Evolutionary conservation across 1,140 invertebrate genomes (phyloP).

Genomic region (Drosophila kepulauana): DNA sequence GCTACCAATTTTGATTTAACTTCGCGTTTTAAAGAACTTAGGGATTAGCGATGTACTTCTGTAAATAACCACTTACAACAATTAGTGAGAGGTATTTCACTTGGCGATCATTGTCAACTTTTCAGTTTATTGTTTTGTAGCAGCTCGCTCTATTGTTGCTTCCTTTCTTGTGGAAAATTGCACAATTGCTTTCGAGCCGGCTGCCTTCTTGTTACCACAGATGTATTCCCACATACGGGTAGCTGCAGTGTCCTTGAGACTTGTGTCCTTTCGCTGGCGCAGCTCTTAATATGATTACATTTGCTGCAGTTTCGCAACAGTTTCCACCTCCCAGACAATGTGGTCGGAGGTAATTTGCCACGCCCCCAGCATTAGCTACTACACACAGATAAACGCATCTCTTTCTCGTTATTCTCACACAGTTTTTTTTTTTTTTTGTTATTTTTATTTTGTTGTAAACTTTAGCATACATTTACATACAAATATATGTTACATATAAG

Average conservation of each 20-base stretch:
- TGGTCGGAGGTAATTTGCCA: constrained; percentile 4
- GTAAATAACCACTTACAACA: not conserved
- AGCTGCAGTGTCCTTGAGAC: constrained; percentile 41
- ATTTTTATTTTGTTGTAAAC: constrained; percentile 68
- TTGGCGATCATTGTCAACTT: not conserved
- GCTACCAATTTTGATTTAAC: too few relatives aligned
- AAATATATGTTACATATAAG: constrained; percentile 65
- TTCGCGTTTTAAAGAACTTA: too few relatives aligned
- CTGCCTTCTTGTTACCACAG: constrained; percentile 34
- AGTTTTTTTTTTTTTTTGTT: constrained; percentile 25
- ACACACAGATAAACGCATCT: not conserved
- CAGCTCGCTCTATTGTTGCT: constrained; percentile 32
- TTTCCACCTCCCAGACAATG: not conserved
- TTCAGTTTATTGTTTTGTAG: constrained; percentile 24
- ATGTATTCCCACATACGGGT: constrained; percentile 20
- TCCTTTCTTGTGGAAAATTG: constrained; percentile 54
- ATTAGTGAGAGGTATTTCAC: constrained; percentile 1
- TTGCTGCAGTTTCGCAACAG: constrained; percentile 8
- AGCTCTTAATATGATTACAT: constrained; percentile 36
- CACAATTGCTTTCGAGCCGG: constrained; percentile 44
- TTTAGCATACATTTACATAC: constrained; percentile 73
- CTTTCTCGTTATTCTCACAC: constrained; percentile 35
- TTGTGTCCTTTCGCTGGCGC: constrained; percentile 8
- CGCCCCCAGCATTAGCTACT: constrained; percentile 10
- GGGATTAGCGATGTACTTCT: too few relatives aligned